Conservation (phyloP, 2,113 vertebrate species). For the Eurypyga helias region DNA sequence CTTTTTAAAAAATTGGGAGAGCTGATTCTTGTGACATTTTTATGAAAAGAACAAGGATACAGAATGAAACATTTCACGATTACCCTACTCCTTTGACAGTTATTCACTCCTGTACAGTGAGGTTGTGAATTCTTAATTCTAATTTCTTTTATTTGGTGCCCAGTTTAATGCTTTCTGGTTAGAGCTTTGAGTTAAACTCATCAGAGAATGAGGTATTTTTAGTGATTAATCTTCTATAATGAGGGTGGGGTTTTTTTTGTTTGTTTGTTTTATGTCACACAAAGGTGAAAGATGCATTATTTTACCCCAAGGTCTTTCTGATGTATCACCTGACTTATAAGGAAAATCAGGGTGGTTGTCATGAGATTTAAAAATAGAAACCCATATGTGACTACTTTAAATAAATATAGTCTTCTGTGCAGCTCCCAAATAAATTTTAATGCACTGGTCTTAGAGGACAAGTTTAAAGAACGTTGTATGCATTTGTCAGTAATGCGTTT, state of each 20-base stretch:
- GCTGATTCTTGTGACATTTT: not conserved
- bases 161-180: not conserved
- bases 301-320: not conserved
- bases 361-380: not conserved
- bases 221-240: not conserved
- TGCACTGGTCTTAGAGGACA: not conserved
- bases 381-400: not conserved
- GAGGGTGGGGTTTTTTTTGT: not conserved
- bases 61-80: not conserved
- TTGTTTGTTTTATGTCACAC: not conserved
- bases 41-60: not conserved
- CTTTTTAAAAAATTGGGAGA: not conserved
- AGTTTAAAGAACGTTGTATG: not conserved
- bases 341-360: not conserved
- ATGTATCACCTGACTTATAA: not conserved
- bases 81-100: not conserved
- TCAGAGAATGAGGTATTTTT: not conserved
- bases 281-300: not conserved
- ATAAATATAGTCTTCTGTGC: not conserved
- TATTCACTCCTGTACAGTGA: not conserved
- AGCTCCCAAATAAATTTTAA: not conserved
- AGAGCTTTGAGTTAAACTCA: not conserved
- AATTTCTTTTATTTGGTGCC: not conserved
- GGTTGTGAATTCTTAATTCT: not conserved
- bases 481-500: not conserved